Evolutionary conservation across 2,113 vertebrate genomes (phyloP).

Genomic region (Ploceus nigricollis): DNA sequence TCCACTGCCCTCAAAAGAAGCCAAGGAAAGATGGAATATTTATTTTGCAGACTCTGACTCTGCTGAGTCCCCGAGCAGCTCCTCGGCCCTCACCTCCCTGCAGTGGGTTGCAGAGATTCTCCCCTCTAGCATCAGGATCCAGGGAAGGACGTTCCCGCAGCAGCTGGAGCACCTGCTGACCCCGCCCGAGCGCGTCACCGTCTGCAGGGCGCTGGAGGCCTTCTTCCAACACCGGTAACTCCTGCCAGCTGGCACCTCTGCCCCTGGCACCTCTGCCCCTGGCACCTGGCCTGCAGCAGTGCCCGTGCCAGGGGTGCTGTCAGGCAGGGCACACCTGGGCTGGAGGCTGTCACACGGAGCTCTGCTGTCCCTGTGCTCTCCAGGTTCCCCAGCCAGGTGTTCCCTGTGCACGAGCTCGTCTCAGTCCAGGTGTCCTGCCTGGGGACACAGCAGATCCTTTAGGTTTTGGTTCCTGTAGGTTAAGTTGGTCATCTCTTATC

Average conservation of each 20-base stretch:
- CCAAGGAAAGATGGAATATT: not conserved
- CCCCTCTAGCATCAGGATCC: constrained; percentile 93
- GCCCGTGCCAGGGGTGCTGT: accelerated
- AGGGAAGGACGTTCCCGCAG: constrained; percentile 93
- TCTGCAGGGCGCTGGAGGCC: constrained; percentile 92
- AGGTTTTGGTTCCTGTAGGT: not conserved
- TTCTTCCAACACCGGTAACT: constrained; percentile 97
- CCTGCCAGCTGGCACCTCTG: not conserved
- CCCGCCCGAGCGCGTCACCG: constrained; percentile 86
- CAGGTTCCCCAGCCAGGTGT: not conserved
- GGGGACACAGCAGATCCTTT: not conserved
- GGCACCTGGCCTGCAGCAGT: not conserved
- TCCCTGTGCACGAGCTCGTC: not conserved
- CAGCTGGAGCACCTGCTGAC: constrained; percentile 96
- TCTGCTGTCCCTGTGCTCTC: not conserved
- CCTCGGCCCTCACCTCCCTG: constrained; percentile 91
- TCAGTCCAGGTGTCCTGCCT: not conserved
- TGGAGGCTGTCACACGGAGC: not conserved
- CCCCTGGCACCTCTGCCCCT: too few species aligned
- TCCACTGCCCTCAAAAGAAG: not conserved
- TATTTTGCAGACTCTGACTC: constrained; percentile 79
- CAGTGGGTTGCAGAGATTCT: constrained; percentile 98
- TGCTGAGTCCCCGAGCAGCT: constrained; percentile 76
- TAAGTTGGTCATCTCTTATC: not conserved
- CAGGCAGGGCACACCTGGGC: not conserved